These are phyloP conservation scores for Scolopax bukidnonensis DNA, from an alignment of 2,797 vertebrate genomes.

Conservation along the genomic window DNA sequence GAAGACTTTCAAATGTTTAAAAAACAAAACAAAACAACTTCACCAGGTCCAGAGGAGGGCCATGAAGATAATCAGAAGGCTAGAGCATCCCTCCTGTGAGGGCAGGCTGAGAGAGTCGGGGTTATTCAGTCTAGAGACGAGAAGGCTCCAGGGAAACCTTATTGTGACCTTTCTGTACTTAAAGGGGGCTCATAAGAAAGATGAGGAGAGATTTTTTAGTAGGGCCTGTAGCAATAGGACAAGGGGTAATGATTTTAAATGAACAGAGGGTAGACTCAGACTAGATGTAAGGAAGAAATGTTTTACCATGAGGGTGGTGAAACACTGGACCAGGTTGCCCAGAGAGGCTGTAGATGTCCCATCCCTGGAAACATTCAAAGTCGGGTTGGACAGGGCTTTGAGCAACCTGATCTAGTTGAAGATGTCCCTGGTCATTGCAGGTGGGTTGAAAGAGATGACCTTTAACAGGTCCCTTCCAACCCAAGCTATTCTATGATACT, in stretches of 20 bases:
- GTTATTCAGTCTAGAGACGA: background rate
- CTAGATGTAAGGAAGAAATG: background rate
- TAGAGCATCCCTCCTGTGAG: background rate
- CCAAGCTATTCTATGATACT: background rate
- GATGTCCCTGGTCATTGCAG: background rate
- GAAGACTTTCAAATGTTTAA: background rate
- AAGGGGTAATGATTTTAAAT: background rate
- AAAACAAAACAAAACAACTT: background rate
- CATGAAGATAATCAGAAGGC: background rate
- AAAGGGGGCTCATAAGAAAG: background rate
- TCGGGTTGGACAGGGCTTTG: background rate
- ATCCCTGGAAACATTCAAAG: background rate
- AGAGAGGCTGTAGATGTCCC: background rate
- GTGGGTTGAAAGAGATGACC: background rate
- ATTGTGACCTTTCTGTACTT: background rate
- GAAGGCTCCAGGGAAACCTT: fast-evolving
- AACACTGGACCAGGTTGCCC: background rate
- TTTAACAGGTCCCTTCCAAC: background rate
- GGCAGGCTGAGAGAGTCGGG: background rate
- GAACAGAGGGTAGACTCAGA: background rate
- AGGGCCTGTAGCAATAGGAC: background rate
- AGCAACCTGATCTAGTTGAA: background rate
- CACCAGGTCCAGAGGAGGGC: background rate
- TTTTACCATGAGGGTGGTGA: background rate
- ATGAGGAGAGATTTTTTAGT: background rate